Evolutionary conservation across 2,113 vertebrate species (phyloP), one percentile per base, ranked within the genome.

Genomic region (Ageneiosus marmoratus): DNA sequence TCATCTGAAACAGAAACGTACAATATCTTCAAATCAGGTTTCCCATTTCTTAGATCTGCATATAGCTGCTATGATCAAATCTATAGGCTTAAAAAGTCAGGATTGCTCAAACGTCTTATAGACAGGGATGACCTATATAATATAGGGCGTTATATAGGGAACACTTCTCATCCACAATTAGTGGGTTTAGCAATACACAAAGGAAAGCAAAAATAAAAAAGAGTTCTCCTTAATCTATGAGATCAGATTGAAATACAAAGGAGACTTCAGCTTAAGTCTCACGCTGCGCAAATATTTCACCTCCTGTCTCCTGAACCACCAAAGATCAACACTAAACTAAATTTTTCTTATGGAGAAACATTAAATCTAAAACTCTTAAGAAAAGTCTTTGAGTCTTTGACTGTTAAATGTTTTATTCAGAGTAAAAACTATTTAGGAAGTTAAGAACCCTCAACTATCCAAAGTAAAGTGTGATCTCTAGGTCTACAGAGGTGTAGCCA

Each of bases 1-100:
- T 80, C 77, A 86, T 91, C 90, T 91, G 91, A 86, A 92, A 92
- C 53, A 84, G 10, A 84, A 37, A 46, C 86, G 56, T 0, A 86
- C 1, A 51, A 24, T 22, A 88, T 44, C 20, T 58, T 63, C 12
- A 27, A 16, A 44, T 20, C 20, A 55, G 24, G 34, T 32, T 27
- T 27, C 20, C 4, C 46, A 27, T 32, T 20, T 44, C 32, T 76
- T 2, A 76, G 29, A 55, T 34, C 12, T 0, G 46, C 16, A 81
- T n/a, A 6, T 27, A 41, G 9, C 24, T 60, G 7, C 7, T 22
- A 60, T 48, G 0, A 70, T 70, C 10, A 41, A 34, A 79, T 24
- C 11, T 79, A 34, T 7, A 32, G 48, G 10, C 11, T 69, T 65
- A 12, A 9, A 73, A 10, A 18, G 6, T 50, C 15, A 50, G 1